Evolutionary conservation across 2,888 invertebrate species (phyloP).

Genomic region (Drosophila pegasa): DNA sequence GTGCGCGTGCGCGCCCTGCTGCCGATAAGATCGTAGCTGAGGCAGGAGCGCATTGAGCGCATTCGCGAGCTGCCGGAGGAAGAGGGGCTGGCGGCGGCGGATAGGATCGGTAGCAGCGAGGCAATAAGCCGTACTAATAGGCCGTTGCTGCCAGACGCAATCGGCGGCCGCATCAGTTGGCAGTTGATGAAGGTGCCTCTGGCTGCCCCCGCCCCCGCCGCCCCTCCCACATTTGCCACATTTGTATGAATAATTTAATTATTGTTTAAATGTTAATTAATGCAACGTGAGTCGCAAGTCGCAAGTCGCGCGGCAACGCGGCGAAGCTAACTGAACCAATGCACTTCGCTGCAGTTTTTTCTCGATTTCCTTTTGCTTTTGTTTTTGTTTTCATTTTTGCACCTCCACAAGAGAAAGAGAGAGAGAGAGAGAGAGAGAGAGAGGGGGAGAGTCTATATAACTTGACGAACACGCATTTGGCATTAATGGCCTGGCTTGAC

Average conservation of each 20-base stretch:
- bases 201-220: background rate
- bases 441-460: no score
- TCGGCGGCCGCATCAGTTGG: constrained; percentile 53
- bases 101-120: constrained; percentile 50
- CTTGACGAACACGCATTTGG: constrained; percentile 83
- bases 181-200: constrained; percentile 43
- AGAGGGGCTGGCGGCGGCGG: no score
- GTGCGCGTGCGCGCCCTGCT: constrained; percentile 74
- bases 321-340: constrained; percentile 46
- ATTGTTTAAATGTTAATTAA: constrained; percentile 84
- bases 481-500: constrained; percentile 78
- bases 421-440: no score
- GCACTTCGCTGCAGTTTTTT: constrained; percentile 42
- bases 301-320: constrained; percentile 19
- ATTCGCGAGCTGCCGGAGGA: no score
- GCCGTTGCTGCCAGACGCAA: constrained; percentile 59
- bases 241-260: constrained; percentile 84
- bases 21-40: constrained; percentile 63
- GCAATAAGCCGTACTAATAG: constrained; percentile 80
- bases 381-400: constrained; percentile 37
- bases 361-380: constrained; percentile 3
- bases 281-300: constrained; percentile 73
- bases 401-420: no score
- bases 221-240: constrained; percentile 68
- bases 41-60: no score